These are phyloP conservation scores for Orchesellides sinensis DNA, from an alignment of 2,888 invertebrate genomes.

Conservation along the genomic window DNA sequence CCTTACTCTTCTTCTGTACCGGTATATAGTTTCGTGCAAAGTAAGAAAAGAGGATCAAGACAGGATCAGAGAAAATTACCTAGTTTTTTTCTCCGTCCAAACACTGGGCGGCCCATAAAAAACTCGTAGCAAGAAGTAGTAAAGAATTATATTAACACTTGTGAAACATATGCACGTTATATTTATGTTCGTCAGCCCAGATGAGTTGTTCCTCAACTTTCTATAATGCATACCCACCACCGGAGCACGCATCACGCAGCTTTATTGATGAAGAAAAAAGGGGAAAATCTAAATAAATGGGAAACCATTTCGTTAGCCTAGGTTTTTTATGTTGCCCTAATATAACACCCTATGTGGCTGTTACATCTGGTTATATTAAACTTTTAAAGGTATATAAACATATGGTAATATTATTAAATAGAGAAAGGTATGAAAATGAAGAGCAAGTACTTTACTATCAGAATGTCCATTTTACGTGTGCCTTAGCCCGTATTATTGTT, in stretches of 20 bases:
- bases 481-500: not conserved
- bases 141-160: constrained; percentile 57
- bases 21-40: not conserved
- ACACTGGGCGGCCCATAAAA: constrained; percentile 58
- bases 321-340: constrained; percentile 22
- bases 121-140: constrained; percentile 9
- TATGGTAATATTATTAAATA: constrained; percentile 17
- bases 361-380: constrained; percentile 4
- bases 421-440: constrained; percentile 8
- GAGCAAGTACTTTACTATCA: not conserved
- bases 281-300: constrained; percentile 16
- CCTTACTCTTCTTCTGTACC: not conserved
- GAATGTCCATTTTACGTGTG: not conserved
- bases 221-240: not conserved
- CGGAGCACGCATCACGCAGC: constrained; percentile 34
- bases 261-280: constrained; percentile 22
- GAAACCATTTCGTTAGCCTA: constrained; percentile 40
- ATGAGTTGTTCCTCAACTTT: not conserved
- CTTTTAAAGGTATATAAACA: not conserved
- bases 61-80: constrained; percentile 56
- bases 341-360: too few relatives aligned
- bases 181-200: not conserved
- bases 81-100: constrained; percentile 51
- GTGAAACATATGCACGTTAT: constrained; percentile 21
- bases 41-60: constrained; percentile 56